Percentiles rank a stretch among this genome's conserved stretches.
phyloP scores from a whole-genome alignment of 1,140 invertebrate genomes.

The Listronotus oregonensis region DNA sequence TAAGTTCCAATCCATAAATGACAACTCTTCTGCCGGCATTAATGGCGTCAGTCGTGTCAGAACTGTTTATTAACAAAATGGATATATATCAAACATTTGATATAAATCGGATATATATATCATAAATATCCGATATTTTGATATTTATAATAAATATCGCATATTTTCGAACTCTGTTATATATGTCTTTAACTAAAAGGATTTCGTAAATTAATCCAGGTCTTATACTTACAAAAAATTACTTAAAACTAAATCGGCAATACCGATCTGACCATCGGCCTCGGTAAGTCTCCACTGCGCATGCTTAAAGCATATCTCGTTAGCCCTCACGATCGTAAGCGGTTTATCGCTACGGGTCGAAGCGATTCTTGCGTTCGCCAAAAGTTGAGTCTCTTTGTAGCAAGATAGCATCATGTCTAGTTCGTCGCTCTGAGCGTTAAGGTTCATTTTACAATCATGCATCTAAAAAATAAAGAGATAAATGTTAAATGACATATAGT shows the following conservation, averaged over 20 bases:
- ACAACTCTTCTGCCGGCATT: no score
- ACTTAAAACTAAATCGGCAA: constrained; percentile 92
- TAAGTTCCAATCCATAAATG: no score
- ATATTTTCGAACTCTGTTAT: no score
- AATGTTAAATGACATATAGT: no score
- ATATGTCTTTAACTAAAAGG: no score
- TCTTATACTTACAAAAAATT: constrained; percentile 83
- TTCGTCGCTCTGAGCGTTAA: constrained; percentile 87
- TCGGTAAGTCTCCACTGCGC: constrained; percentile 98
- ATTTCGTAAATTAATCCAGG: no score
- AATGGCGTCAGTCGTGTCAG: no score
- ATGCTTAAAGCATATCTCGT: constrained; percentile 98
- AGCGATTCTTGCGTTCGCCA: constrained; percentile 64
- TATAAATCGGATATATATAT: no score
- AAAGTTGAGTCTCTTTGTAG: constrained; percentile 84
- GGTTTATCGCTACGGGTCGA: constrained; percentile 65
- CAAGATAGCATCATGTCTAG: constrained; percentile 88
- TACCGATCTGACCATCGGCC: constrained; percentile 94
- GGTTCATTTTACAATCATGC: constrained; percentile 87
- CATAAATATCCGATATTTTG: no score
- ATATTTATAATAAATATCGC: no score
- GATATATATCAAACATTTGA: no score
- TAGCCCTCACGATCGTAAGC: constrained; percentile 80
- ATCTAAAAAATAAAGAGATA: constrained; percentile 61
- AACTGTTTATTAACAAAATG: no score